Evolutionary conservation across 37 sponge, comb jelly and placozoan genomes (phyloP).

Genomic region (Agelas oroides): DNA sequence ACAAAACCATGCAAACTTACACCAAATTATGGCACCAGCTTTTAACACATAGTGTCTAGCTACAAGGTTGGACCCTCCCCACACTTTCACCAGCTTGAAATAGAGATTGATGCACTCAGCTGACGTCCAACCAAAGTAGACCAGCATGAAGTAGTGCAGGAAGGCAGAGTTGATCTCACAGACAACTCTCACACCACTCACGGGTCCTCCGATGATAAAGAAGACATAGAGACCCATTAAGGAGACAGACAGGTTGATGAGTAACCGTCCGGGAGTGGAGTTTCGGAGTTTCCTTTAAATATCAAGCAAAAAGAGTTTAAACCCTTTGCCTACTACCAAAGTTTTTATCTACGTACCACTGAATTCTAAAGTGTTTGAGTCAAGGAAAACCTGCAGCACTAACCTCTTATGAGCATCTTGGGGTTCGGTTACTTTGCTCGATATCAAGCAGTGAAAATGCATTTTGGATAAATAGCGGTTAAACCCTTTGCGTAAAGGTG

Average conservation of each 20-base stretch:
- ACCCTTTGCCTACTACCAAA: too few relatives aligned
- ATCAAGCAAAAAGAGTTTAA: too few relatives aligned
- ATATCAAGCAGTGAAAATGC: too few relatives aligned
- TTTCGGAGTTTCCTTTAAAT: neutral
- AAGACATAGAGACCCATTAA: conserved; percentile 41
- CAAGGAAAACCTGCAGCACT: too few relatives aligned
- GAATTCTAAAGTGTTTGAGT: too few relatives aligned
- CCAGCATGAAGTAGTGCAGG: conserved; percentile 46
- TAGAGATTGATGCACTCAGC: conserved; percentile 31
- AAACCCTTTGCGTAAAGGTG: too few relatives aligned
- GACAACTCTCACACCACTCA: neutral
- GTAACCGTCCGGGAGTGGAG: neutral
- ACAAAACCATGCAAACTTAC: neutral
- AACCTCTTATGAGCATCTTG: too few relatives aligned
- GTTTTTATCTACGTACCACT: too few relatives aligned
- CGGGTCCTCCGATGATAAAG: conserved; percentile 10
- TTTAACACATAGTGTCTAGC: neutral
- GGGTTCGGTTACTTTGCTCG: too few relatives aligned
- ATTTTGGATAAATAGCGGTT: too few relatives aligned
- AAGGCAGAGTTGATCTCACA: conserved; percentile 10
- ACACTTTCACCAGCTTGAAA: conserved; percentile 15
- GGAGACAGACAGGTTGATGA: conserved; percentile 33
- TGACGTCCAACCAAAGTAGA: conserved; percentile 32
- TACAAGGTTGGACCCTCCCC: neutral
- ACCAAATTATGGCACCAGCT: conserved; percentile 9